These are phyloP conservation scores for Heptranchias perlo DNA, from an alignment of 2,113 vertebrate species.

Conservation along the genomic window DNA sequence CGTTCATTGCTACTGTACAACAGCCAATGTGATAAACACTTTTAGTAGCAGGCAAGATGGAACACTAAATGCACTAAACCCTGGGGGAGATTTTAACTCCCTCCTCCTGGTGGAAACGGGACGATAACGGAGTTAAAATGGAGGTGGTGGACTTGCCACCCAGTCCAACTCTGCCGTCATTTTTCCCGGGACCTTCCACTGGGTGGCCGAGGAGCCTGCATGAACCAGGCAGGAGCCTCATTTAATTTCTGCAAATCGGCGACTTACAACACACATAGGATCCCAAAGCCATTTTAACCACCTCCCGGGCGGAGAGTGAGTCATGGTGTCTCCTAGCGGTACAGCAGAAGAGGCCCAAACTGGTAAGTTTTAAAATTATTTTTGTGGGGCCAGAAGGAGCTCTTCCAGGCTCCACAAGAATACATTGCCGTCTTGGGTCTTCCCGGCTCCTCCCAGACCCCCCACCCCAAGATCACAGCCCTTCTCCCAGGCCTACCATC, in stretches of 20 bases:
- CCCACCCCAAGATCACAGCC: not conserved
- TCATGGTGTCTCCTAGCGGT: no score
- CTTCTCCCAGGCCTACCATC: no score
- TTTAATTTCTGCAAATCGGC: not conserved
- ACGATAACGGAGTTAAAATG: no score
- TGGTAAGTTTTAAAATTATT: not conserved
- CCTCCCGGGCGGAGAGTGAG: not conserved
- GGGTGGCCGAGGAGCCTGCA: not conserved
- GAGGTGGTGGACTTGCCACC: no score
- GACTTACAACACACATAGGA: no score
- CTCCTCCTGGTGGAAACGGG: not conserved
- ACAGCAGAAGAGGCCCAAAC: no score
- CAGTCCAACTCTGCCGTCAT: no score
- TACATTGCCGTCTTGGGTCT: not conserved
- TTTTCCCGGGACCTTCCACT: not conserved
- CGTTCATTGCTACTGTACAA: not conserved
- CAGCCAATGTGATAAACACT: not conserved
- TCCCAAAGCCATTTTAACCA: not conserved
- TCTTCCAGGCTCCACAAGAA: not conserved
- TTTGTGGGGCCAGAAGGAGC: not conserved
- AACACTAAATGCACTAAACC: not conserved
- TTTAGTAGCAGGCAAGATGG: not conserved
- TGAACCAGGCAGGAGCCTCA: not conserved
- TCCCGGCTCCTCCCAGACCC: not conserved
- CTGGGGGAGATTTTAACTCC: not conserved